Conservation (phyloP, 2,113 vertebrate genomes). For the Chamaetylas fuelleborni region DNA sequence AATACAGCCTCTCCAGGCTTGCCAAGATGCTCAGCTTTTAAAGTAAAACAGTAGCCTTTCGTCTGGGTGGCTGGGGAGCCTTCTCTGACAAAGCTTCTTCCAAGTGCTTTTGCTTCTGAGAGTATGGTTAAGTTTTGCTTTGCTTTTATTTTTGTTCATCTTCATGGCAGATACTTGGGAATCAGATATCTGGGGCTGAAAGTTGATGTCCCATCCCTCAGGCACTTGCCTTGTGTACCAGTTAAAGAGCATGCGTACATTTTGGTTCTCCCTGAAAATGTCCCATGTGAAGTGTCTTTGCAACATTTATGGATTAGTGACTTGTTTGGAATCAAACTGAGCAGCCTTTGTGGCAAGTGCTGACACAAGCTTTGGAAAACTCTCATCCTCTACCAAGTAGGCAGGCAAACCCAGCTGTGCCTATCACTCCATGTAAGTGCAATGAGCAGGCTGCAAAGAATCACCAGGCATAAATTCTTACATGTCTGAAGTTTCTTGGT, state of each 20-base stretch:
- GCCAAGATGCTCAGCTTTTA: background rate
- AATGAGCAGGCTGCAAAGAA: background rate
- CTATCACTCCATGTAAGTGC: rapidly evolving
- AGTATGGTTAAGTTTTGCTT: background rate
- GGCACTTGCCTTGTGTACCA: background rate
- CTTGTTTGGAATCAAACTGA: background rate
- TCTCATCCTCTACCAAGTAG: background rate
- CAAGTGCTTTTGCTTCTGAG: background rate
- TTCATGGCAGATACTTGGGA: background rate
- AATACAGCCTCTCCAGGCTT: background rate
- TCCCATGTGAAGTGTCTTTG: background rate
- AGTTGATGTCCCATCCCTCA: background rate
- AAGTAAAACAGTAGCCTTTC: background rate
- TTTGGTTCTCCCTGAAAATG: background rate
- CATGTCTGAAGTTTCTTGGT: background rate
- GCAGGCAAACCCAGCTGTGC: background rate
- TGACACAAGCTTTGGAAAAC: background rate
- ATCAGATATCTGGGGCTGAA: background rate
- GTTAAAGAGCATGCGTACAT: background rate
- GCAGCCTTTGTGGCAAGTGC: background rate
- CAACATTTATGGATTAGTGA: background rate
- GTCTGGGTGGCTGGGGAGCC: background rate
- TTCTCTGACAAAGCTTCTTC: background rate
- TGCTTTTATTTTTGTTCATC: background rate
- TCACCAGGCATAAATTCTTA: background rate